Evolutionary conservation across 1,140 invertebrate species (phyloP).

Genomic region (Pectinophora gossypiella): DNA sequence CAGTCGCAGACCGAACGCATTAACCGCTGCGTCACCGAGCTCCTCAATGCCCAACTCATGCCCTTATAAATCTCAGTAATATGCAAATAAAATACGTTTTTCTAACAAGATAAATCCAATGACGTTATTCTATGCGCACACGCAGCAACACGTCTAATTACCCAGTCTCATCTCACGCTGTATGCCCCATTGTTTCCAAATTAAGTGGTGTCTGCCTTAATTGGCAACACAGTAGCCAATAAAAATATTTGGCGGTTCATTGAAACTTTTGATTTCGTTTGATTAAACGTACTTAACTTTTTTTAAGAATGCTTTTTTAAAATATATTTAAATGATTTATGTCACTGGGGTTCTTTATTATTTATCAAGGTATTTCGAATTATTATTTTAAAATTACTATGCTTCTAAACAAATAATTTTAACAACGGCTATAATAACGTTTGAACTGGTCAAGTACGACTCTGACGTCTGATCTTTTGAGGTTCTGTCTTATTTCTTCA

Average conservation of each 20-base stretch:
- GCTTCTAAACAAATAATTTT: too few species aligned
- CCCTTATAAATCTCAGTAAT: not conserved
- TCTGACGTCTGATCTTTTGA: too few species aligned
- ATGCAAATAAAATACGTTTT: not conserved
- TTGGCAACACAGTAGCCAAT: slow-evolving; percentile 5
- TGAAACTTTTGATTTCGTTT: not conserved
- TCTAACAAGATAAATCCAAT: not conserved
- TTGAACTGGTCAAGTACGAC: too few species aligned
- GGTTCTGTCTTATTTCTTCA: too few species aligned
- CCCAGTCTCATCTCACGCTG: slow-evolving; percentile 24
- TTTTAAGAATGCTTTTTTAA: not conserved
- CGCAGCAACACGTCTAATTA: slow-evolving; percentile 10
- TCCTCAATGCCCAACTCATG: not conserved
- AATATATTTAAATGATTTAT: not conserved
- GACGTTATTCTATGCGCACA: not conserved
- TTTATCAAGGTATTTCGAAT: not conserved
- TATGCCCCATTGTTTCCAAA: slow-evolving; percentile 25
- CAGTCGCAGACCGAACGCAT: not conserved
- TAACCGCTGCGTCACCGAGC: too few species aligned
- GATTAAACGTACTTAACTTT: not conserved
- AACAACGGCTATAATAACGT: too few species aligned
- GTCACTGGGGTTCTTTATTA: not conserved
- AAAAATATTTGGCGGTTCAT: slow-evolving; percentile 5
- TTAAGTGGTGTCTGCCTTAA: slow-evolving; percentile 5
- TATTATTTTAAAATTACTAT: too few species aligned